These are phyloP conservation scores for Calidris pygmaea DNA, from an alignment of 2,113 vertebrate genomes.

Conservation along the genomic window DNA sequence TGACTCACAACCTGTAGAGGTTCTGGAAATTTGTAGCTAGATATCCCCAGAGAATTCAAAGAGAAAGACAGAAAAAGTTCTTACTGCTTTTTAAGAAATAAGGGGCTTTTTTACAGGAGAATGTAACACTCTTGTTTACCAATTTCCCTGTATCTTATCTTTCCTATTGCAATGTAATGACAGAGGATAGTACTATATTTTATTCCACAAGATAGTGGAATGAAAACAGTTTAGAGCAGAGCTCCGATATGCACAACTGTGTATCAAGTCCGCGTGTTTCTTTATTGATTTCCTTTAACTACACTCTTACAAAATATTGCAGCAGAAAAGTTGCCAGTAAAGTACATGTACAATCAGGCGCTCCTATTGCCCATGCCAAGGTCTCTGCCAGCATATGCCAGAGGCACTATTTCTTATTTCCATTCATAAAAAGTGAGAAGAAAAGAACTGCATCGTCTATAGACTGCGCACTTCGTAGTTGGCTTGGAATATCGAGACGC, in stretches of 20 bases:
- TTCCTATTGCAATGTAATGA: background rate
- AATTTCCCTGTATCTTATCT: background rate
- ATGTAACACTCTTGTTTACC: background rate
- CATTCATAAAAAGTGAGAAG: background rate
- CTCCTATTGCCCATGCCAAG: background rate
- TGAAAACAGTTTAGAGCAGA: background rate
- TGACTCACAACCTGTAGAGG: background rate
- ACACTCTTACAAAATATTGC: background rate
- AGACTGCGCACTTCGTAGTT: background rate
- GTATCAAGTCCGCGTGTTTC: background rate
- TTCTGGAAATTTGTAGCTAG: background rate
- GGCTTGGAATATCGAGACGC: background rate
- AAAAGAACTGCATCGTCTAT: background rate
- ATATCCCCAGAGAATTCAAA: background rate
- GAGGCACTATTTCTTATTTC: background rate
- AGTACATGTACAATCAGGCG: accelerated
- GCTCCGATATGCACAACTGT: background rate
- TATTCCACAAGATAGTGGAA: background rate
- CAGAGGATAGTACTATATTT: background rate
- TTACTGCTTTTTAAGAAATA: background rate
- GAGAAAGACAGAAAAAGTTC: background rate
- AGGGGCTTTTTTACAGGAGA: background rate
- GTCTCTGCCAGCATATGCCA: background rate
- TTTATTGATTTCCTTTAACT: background rate
- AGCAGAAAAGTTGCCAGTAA: background rate